Percentiles rank a stretch among this genome's conserved stretches.
Conservation (phyloP, 2,888 invertebrate genomes). For the Polietes domitor region DNA sequence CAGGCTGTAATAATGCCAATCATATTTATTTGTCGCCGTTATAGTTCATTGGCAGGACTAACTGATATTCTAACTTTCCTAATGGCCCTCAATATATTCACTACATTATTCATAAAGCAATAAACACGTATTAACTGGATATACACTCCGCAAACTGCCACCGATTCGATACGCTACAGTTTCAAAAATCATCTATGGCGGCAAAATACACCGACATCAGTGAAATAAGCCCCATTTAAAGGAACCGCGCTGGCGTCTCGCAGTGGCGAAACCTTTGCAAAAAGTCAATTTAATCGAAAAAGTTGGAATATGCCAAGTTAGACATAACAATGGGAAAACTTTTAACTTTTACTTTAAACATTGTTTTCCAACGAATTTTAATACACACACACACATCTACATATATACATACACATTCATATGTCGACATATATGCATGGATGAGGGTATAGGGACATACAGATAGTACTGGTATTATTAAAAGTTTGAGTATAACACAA, state of each 20-base stretch:
- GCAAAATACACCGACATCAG: neutral
- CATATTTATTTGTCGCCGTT: neutral
- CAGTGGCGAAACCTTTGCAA: constrained; percentile 15
- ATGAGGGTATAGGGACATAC: neutral
- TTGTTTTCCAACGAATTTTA: constrained; percentile 9
- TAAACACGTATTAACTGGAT: constrained; percentile 5
- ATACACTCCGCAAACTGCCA: neutral
- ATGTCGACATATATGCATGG: neutral
- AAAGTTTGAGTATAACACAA: constrained; percentile 43
- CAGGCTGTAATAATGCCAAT: no score
- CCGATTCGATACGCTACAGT: neutral
- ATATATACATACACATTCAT: neutral
- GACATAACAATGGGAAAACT: constrained; percentile 42
- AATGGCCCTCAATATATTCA: constrained; percentile 4
- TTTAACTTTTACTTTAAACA: constrained; percentile 41
- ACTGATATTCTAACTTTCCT: neutral
- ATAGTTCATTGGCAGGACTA: neutral
- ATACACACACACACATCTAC: neutral
- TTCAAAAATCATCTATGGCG: neutral
- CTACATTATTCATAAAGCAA: constrained; percentile 3
- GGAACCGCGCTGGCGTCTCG: neutral
- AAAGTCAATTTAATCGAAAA: constrained; percentile 47
- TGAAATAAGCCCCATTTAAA: constrained; percentile 17
- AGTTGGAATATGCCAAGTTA: constrained; percentile 36
- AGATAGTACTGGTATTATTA: constrained; percentile 20